Percentiles rank a stretch among this genome's conserved stretches.
Conservation (phyloP, 2,797 vertebrate species). For the Todus mexicanus region DNA sequence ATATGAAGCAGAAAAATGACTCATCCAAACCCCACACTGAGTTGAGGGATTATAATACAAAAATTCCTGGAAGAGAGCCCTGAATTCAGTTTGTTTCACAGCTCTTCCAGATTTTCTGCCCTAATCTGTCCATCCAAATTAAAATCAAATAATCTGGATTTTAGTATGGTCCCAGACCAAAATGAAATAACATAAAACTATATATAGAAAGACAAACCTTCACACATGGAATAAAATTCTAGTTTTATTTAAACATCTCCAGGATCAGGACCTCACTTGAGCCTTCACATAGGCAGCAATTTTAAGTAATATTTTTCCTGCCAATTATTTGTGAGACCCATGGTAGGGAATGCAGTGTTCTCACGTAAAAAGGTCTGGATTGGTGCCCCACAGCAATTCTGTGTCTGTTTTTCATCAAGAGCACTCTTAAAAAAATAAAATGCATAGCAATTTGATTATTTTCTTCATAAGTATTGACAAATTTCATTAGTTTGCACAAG, state of each 20-base stretch:
- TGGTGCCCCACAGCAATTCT: background rate
- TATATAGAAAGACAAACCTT: background rate
- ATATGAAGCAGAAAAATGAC: constrained; percentile 38
- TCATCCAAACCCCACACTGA: constrained; percentile 14
- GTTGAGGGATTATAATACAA: constrained; percentile 16
- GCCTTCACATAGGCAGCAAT: background rate
- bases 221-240: background rate
- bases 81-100: constrained; percentile 9
- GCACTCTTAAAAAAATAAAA: background rate
- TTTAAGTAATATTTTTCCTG: constrained; percentile 31
- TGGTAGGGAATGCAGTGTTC: background rate
- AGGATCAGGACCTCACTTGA: background rate
- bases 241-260: background rate
- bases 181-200: background rate
- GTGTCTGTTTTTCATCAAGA: background rate
- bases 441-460: background rate
- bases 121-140: constrained; percentile 3
- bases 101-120: constrained; percentile 1
- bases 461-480: background rate
- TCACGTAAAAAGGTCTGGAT: background rate
- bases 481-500: background rate
- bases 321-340: background rate
- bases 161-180: background rate
- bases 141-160: background rate
- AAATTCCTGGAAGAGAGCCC: constrained; percentile 46